These are phyloP conservation scores for Brachionus paranguensis DNA, from an alignment of 1,140 invertebrate genomes.

Conservation along the genomic window DNA sequence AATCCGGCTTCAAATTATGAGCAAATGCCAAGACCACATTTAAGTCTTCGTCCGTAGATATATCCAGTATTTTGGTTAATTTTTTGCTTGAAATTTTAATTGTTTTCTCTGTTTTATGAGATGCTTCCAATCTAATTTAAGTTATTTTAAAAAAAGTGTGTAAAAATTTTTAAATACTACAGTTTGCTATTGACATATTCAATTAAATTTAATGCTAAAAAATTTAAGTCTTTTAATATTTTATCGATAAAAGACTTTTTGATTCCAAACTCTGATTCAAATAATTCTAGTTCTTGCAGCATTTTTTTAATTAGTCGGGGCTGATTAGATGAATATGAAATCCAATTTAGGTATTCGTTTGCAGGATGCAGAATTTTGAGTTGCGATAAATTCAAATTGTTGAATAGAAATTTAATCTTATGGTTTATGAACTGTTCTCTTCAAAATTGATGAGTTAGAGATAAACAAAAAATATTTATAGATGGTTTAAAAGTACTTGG, in stretches of 20 bases:
- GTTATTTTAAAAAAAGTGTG: background rate
- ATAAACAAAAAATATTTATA: background rate
- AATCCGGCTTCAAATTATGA: constrained; percentile 13
- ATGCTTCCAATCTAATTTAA: background rate
- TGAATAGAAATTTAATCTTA: background rate
- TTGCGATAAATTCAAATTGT: background rate
- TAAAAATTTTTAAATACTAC: background rate
- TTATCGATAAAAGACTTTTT: background rate
- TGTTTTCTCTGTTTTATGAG: background rate
- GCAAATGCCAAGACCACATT: constrained; percentile 5
- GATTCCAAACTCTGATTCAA: background rate
- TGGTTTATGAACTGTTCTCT: constrained; percentile 14
- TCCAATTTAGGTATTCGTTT: background rate
- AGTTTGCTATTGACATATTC: background rate
- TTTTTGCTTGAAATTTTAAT: background rate
- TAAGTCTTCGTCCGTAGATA: background rate
- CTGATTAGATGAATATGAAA: background rate
- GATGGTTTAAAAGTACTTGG: background rate
- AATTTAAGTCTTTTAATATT: background rate
- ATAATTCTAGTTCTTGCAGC: background rate
- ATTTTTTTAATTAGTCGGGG: background rate
- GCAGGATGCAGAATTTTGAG: background rate
- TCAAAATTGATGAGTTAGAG: background rate
- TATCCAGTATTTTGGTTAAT: background rate
- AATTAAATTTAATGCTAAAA: background rate